These are phyloP conservation scores for Drosophila austrosaltans DNA, from an alignment of 2,888 invertebrate genomes.

Conservation along the genomic window DNA sequence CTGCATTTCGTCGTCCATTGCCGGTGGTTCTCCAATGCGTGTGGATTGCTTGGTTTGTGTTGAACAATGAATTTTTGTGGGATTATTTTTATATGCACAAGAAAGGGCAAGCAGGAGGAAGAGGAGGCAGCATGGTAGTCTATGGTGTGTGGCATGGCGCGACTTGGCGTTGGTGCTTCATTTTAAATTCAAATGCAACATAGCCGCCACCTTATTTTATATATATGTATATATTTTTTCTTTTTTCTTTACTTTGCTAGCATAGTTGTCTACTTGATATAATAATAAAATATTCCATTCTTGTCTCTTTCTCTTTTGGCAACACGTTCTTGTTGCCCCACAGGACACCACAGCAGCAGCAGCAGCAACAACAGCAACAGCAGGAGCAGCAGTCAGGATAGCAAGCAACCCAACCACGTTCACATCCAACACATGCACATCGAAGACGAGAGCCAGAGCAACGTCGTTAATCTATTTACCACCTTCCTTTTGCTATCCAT, in stretches of 20 bases:
- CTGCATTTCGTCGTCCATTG: constrained; percentile 47
- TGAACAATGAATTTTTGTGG: constrained; percentile 72
- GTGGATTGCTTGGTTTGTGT: constrained; percentile 45
- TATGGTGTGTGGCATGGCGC: constrained; percentile 17
- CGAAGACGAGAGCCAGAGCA: constrained; percentile 65
- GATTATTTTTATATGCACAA: constrained; percentile 62
- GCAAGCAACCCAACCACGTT: constrained; percentile 35
- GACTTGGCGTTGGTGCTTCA: constrained; percentile 55
- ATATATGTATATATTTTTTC: constrained; percentile 37
- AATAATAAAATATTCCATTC: constrained; percentile 75
- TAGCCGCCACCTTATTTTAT: constrained; percentile 51
- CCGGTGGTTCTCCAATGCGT: constrained; percentile 48
- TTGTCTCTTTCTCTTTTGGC: constrained; percentile 53
- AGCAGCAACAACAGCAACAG: neutral
- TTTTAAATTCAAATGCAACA: constrained; percentile 70
- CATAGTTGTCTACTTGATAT: constrained; percentile 42
- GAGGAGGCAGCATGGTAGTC: constrained; percentile 23
- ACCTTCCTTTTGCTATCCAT: constrained; percentile 79
- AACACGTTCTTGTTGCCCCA: constrained; percentile 35
- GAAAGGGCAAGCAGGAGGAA: neutral
- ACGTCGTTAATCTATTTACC: constrained; percentile 81
- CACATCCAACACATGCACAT: constrained; percentile 68
- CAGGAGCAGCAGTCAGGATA: constrained; percentile 36
- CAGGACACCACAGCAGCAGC: constrained; percentile 51
- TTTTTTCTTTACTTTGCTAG: constrained; percentile 42